phyloP scores from a whole-genome alignment of 2,797 vertebrate genomes.

The Steatocranus sp. region DNA sequence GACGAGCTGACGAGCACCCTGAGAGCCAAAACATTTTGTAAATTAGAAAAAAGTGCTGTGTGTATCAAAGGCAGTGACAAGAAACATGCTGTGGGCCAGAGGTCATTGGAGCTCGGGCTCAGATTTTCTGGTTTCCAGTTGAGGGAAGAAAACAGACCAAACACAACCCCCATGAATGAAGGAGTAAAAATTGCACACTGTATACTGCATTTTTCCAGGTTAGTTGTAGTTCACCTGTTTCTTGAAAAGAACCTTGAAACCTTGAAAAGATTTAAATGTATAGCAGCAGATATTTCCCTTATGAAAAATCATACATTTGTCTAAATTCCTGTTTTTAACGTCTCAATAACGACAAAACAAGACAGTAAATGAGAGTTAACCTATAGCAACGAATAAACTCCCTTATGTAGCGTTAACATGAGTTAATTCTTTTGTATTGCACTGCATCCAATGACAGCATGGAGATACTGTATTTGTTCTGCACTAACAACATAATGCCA shows the following conservation, averaged over 20 bases:
- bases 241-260: neutral
- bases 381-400: neutral
- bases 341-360: neutral
- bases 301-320: neutral
- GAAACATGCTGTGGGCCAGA: neutral
- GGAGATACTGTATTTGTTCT: neutral
- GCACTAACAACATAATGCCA: neutral
- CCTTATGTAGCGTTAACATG: accelerated
- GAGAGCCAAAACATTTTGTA: neutral
- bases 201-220: neutral
- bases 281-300: neutral
- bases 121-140: neutral
- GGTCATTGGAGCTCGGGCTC: neutral
- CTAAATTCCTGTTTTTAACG: neutral
- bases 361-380: neutral
- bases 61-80: neutral
- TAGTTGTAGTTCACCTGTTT: neutral
- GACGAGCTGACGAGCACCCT: neutral
- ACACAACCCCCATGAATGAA: neutral
- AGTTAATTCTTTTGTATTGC: neutral
- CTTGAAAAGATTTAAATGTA: neutral
- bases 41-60: neutral
- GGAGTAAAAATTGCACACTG: neutral
- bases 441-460: neutral
- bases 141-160: neutral